Conservation (phyloP, 1,140 invertebrate genomes). For the Lamellibrachia luymesi region DNA sequence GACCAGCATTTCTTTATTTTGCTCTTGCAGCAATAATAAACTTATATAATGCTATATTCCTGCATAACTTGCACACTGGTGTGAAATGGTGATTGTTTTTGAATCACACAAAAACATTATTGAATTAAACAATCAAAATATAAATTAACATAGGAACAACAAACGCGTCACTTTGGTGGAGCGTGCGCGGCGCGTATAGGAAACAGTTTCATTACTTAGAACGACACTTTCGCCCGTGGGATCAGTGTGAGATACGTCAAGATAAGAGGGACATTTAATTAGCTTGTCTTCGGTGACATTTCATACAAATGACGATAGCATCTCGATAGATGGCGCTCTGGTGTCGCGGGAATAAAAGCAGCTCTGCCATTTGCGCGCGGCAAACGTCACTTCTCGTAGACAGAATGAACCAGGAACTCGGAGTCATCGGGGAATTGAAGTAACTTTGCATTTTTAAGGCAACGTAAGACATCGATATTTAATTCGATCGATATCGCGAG, state of each 20-base stretch:
- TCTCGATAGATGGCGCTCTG: neutral
- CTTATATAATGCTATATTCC: too few relatives aligned
- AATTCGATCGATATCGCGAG: neutral
- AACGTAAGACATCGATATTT: neutral
- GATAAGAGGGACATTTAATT: neutral
- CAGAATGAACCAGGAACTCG: neutral
- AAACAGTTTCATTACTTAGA: neutral
- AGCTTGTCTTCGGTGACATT: slow-evolving; percentile 4
- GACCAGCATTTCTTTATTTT: too few relatives aligned
- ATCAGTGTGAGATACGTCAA: neutral
- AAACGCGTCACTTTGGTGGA: neutral
- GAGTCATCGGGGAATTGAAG: neutral
- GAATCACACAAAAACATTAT: neutral
- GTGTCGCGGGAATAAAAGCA: neutral
- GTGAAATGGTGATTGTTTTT: too few relatives aligned
- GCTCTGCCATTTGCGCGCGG: neutral
- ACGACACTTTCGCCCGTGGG: neutral
- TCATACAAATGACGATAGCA: neutral
- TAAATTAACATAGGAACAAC: neutral
- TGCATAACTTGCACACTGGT: too few relatives aligned
- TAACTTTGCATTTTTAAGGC: neutral
- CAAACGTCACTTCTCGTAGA: neutral
- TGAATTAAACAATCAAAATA: neutral
- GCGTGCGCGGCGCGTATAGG: neutral
- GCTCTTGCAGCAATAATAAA: too few relatives aligned